A percentile compares a stretch with the other conserved stretches of the same genome.
Evolutionary conservation across 2,797 vertebrate species (phyloP).

Genomic region (Pachyuromys duprasi): DNA sequence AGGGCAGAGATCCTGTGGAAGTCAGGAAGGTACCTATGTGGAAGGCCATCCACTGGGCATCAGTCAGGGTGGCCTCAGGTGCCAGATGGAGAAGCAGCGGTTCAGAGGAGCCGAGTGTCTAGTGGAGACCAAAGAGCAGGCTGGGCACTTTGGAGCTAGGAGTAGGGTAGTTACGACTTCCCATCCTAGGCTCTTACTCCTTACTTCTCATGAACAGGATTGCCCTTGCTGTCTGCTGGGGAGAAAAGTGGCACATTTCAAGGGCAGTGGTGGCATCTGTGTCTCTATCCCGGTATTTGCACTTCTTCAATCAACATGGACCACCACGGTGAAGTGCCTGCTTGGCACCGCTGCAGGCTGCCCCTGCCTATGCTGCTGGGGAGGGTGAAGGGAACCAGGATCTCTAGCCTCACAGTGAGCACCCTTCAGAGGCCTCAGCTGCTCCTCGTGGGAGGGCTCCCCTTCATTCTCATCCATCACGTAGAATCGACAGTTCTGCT

Average conservation of each 20-base stretch:
- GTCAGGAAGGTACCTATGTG: too few relatives aligned
- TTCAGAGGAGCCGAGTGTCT: neutral
- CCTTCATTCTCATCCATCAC: neutral
- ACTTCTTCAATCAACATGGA: neutral
- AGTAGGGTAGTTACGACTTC: rapidly evolving
- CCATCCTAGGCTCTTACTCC: neutral
- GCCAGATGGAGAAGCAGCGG: neutral
- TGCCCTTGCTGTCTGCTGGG: neutral
- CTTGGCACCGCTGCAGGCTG: too few relatives aligned
- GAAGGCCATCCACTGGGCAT: rapidly evolving
- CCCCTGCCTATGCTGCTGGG: neutral
- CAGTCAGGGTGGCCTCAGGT: too few relatives aligned
- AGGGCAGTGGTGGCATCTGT: neutral
- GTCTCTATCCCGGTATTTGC: neutral
- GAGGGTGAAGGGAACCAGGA: neutral
- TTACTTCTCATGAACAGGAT: neutral
- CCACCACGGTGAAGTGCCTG: neutral
- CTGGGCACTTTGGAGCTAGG: neutral
- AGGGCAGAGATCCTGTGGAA: neutral
- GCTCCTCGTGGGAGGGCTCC: too few relatives aligned
- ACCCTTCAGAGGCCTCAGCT: neutral
- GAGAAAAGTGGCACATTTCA: neutral
- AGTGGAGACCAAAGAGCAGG: neutral
- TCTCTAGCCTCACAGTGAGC: neutral
- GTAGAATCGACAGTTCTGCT: neutral